Evolutionary conservation across 2,888 invertebrate species (phyloP), one percentile per base, ranked within the genome.

Genomic region (Lacanobia oleracea): DNA sequence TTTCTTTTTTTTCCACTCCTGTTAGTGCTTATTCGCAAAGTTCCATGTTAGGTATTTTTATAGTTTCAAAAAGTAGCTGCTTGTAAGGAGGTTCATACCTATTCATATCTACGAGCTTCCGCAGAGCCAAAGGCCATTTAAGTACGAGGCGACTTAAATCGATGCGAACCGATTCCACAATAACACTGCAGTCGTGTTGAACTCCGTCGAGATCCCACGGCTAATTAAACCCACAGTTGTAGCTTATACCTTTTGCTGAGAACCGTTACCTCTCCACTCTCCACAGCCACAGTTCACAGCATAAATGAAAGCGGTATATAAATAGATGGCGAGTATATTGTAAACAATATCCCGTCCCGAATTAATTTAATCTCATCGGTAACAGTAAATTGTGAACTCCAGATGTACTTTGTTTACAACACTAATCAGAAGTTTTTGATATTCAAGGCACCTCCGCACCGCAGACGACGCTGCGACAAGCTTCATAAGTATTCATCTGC

Each of bases 401-500:
- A 67, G 72, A 74, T 72, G 67, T 57, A 77, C 72, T 72, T 79
- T 83, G 83, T 85, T 77, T 77, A 85, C 82, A 77, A 74, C 75
- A 75, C 69, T 79, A 78, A 79, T 83, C 79, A 76, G 57, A 83
- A 86, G 77, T 70, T 86, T 76, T 86, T 78, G 82, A 72, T 81
- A 86, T 86, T 86, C 82, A 82, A 43, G 53, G 70, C 70, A 71
- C 40, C 75, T 57, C 56, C 14, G 59, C 54, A 18, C 72, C 75
- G 71, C 79, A 77, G 76, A 59, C 64, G 63, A 27, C 56, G 76
- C 65, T 79, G 84, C 82, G 83, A 82, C 85, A 73, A 83, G 65
- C 84, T 84, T 87, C 75, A 85, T 84, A 87, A 84, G 86, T 87
- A 86, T 86, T 86, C 86, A 85, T 70, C 76, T 62, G 69, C 76